A percentile compares a stretch with the other conserved stretches of the same genome.
phyloP scores from a whole-genome alignment of 2,113 vertebrate species.

The Pelodiscus sinensis region DNA sequence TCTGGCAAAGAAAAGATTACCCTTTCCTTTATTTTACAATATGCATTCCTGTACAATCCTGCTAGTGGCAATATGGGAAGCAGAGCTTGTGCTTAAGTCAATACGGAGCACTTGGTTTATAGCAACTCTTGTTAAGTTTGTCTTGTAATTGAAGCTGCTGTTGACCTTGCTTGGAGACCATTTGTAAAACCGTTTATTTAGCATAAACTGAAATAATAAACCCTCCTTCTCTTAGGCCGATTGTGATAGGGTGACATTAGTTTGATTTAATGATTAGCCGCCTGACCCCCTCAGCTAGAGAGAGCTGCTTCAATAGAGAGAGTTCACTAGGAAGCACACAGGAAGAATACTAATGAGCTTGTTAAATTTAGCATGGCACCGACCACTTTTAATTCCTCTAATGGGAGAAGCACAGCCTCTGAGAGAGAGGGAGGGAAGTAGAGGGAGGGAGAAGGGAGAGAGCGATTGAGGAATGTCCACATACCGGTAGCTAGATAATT shows the following conservation, averaged over 20 bases:
- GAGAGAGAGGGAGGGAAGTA: constrained; percentile 61
- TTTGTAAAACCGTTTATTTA: constrained; percentile 93
- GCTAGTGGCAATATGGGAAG: constrained; percentile 78
- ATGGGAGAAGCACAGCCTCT: constrained; percentile 80
- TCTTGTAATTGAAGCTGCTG: constrained; percentile 87
- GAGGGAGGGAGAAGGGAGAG: background rate
- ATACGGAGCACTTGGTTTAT: constrained; percentile 84
- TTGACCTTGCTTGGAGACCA: constrained; percentile 89
- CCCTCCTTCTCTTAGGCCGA: constrained; percentile 82
- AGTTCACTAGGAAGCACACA: constrained; percentile 85
- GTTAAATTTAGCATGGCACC: constrained; percentile 90
- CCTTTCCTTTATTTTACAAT: constrained; percentile 83
- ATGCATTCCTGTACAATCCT: constrained; percentile 83
- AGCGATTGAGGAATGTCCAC: constrained; percentile 54
- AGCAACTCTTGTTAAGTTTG: constrained; percentile 88
- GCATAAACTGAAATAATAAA: constrained; percentile 92
- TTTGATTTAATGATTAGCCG: constrained; percentile 96
- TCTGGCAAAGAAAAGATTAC: constrained; percentile 83
- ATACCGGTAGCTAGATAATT: constrained; percentile 57
- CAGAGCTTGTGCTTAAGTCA: constrained; percentile 81
- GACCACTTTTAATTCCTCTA: constrained; percentile 87
- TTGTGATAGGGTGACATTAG: constrained; percentile 90
- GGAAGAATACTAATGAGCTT: constrained; percentile 89
- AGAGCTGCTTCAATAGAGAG: constrained; percentile 84
- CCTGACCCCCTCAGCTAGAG: constrained; percentile 89